A percentile compares a stretch with the other conserved stretches of the same genome.
Conservation (phyloP, 2,888 invertebrate genomes). For the Tribolium freemani region DNA sequence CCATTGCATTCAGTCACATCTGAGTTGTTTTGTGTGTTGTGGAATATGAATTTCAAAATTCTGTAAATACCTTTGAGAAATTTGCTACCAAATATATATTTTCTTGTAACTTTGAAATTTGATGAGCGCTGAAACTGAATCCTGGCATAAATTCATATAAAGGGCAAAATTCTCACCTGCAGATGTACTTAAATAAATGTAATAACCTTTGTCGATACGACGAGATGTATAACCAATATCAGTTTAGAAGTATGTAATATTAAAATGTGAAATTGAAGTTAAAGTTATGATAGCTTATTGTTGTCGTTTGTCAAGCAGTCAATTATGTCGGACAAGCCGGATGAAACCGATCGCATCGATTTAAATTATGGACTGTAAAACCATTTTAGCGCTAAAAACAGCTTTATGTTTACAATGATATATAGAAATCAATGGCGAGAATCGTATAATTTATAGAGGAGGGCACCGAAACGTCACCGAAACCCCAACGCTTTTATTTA, state of each 20-base stretch:
- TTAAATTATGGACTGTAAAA: slow-evolving; percentile 47
- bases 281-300: slow-evolving; percentile 25
- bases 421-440: slow-evolving; percentile 38
- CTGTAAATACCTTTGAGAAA: no score
- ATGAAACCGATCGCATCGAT: slow-evolving; percentile 46
- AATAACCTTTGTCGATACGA: neutral
- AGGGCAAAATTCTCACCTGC: neutral
- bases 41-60: no score
- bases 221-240: neutral
- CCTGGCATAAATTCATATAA: neutral
- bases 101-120: neutral
- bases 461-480: slow-evolving; percentile 29
- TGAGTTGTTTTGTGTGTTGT: no score
- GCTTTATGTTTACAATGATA: slow-evolving; percentile 45
- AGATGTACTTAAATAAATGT: neutral
- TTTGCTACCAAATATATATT: no score
- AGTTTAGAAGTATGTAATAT: neutral
- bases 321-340: slow-evolving; percentile 40
- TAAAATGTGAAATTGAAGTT: slow-evolving; percentile 6
- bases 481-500: slow-evolving; percentile 35
- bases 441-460: slow-evolving; percentile 33
- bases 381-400: slow-evolving; percentile 46
- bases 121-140: neutral
- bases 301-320: slow-evolving; percentile 42
- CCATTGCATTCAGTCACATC: no score